Base-by-base conservation (phyloP, 1,140 invertebrate genomes). In the Pachyrhynchus sulphureomaculatus region DNA sequence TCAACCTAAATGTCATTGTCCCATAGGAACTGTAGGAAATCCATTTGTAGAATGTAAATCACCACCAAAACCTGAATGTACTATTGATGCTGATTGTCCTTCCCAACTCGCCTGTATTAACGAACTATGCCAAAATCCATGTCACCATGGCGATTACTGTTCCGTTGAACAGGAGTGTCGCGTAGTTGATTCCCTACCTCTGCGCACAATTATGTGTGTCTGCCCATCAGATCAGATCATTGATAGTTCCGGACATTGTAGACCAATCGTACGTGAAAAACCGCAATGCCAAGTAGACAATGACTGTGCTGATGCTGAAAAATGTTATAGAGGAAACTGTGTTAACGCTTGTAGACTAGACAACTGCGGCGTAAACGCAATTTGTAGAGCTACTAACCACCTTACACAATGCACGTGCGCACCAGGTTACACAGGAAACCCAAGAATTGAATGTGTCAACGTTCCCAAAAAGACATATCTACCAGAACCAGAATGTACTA, bases 311-410 rank as follows among this genome's bases (percentile, higher is more conserved):
- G 81, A 85, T 51, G 77, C 81, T 0, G 88, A 94, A 57, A 84
- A 85, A 59, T 95, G 92, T 71, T 75, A 85, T 0, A 77, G 83
- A 33, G 89, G 90, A 61, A 84, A 77, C n/a, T 95, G 92, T 68
- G 75, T 88, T 3, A 86, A 91, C 56, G 89, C 90, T 12, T 95
- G 92, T 70, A 81, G 82, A 36, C 78, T 88, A 10, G 85, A 90
- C 52, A 78, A 82, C 2, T 96, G 93, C 71, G 93, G 93, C 47
- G 77, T 88, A 1, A 95, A 94, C 70, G 92, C 93, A 4, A 82
- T 91, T 62, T 96, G 93, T 67, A 85, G 81, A 70, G 84, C 90
- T 2, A 73, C 82, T 5, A 83, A 86, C 63, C 92, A 95, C 72
- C 83, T 84, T 56, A 87, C 87, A 1, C 81, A 87, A 12, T 96